Base-by-base conservation (phyloP, 2,888 invertebrate species). In the Meiosimyza decipiens region DNA sequence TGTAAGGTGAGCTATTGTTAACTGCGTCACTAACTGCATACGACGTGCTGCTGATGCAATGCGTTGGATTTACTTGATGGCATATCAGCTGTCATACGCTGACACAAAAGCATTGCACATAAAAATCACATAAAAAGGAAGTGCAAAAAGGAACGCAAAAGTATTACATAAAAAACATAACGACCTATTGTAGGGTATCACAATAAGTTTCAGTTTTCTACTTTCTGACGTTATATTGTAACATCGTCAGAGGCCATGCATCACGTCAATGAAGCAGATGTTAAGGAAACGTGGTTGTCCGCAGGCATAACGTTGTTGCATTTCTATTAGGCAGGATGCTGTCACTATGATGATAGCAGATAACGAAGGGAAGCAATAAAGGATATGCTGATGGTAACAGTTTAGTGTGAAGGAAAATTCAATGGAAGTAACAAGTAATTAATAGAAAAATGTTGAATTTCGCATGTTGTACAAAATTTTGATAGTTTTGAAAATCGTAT, bases 1-100 rank as follows among this genome's bases (percentile, higher is more conserved):
- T 65, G 65, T 16, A n/a, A 28, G n/a, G 28, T n/a, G n/a, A 18
- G 12, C 67, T 18, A 47, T 67, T 67, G 67, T 67, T 55, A 7
- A 16, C 22, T 22, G 47, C 49, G 57, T 47, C 55, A 6, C 4
- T 40, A 68, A 57, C 67, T 68, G 66, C 66, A 65, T 18, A 15
- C 22, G 18, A 22, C 50, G 11, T 63, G 22, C 22, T 13, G 49
- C 64, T 64, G 50, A 50, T 64, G 50, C 64, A 63, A 49, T 51
- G 22, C 51, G 18, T 11, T 51, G 52, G n/a, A 28, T 52, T 65
- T 52, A 51, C 11, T 51, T 65, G 33, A 65, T 65, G 33, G 52
- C 52, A 51, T 50, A 63, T 18, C 1, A 15, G 49, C 49, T 33
- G 18, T 2, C 5, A 49, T 16, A 51, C 40, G 52, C 47, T 40